These are phyloP conservation scores for Ctenicera cuprea DNA, from an alignment of 2,888 invertebrate genomes.

Conservation along the genomic window DNA sequence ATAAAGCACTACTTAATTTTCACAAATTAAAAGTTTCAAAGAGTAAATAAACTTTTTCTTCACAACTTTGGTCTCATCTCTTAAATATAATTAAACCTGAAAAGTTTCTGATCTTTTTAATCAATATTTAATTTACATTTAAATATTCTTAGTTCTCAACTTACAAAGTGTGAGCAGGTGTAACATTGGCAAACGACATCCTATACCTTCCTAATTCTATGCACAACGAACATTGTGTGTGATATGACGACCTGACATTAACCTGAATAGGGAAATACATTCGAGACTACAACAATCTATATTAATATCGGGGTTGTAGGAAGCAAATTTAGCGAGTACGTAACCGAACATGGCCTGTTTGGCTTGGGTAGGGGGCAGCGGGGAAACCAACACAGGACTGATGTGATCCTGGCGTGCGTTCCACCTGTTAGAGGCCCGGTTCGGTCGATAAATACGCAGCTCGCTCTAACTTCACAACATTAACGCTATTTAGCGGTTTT, in stretches of 20 bases:
- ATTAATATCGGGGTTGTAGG: constrained; percentile 15
- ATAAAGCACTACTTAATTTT: no score
- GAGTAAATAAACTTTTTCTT: no score
- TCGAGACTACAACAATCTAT: constrained; percentile 11
- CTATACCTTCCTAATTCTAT: constrained; percentile 6
- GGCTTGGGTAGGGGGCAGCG: not conserved
- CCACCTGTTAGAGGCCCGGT: constrained; percentile 33
- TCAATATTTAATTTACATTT: no score
- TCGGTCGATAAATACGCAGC: constrained; percentile 34
- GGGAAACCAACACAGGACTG: not conserved
- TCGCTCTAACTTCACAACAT: constrained; percentile 28
- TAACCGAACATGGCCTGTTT: not conserved
- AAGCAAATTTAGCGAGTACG: constrained; percentile 8
- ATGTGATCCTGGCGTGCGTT: constrained; percentile 43
- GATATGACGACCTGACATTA: constrained; percentile 4
- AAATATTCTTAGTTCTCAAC: no score
- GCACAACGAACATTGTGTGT: not conserved
- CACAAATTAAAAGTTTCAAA: no score
- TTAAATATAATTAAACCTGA: no score
- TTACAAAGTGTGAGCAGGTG: no score
- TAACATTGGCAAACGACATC: not conserved
- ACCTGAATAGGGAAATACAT: constrained; percentile 9
- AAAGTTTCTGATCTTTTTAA: no score
- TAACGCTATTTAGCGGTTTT: constrained; percentile 20
- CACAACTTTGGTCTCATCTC: no score